Evolutionary conservation across 1,140 invertebrate genomes (phyloP).

Genomic region (Tribolium castaneum): DNA sequence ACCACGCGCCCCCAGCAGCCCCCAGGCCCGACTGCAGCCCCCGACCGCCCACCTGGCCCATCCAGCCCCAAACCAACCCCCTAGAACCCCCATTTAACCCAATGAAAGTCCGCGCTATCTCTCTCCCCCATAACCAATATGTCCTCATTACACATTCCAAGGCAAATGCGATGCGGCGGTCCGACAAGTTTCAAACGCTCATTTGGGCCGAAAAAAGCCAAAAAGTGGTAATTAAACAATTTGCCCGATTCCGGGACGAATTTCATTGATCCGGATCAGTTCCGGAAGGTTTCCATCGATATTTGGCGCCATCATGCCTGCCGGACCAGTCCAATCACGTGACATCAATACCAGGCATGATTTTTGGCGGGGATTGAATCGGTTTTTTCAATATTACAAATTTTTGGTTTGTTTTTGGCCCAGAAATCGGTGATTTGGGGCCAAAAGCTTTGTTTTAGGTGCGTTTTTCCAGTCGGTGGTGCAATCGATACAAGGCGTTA

Average conservation of each 20-base stretch:
- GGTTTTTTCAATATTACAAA: slow-evolving; percentile 12
- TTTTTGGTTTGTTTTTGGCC: not conserved
- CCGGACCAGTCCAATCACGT: slow-evolving; percentile 70
- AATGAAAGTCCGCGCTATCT: slow-evolving; percentile 43
- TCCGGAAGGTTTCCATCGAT: slow-evolving; percentile 65
- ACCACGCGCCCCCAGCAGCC: not conserved
- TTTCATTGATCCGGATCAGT: slow-evolving; percentile 7
- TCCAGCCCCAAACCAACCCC: not conserved
- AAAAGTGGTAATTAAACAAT: slow-evolving; percentile 19
- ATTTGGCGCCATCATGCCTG: slow-evolving; percentile 72
- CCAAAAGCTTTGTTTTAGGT: not conserved
- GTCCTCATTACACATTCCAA: slow-evolving; percentile 68
- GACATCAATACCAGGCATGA: slow-evolving; percentile 61
- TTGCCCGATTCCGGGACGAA: not conserved
- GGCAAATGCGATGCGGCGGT: slow-evolving; percentile 16
- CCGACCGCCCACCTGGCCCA: not conserved
- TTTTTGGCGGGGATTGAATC: slow-evolving; percentile 58
- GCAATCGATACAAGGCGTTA: slow-evolving; percentile 29
- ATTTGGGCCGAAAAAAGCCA: not conserved
- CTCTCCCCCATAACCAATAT: slow-evolving; percentile 66
- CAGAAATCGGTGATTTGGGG: too few species aligned
- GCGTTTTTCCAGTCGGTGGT: not conserved
- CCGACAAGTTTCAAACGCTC: slow-evolving; percentile 30
- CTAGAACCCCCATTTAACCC: not conserved
- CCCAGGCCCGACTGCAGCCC: not conserved